Percentiles rank a stretch among this genome's conserved stretches.
Conservation (phyloP, 2,113 vertebrate genomes). For the Oreochromis aureus region DNA sequence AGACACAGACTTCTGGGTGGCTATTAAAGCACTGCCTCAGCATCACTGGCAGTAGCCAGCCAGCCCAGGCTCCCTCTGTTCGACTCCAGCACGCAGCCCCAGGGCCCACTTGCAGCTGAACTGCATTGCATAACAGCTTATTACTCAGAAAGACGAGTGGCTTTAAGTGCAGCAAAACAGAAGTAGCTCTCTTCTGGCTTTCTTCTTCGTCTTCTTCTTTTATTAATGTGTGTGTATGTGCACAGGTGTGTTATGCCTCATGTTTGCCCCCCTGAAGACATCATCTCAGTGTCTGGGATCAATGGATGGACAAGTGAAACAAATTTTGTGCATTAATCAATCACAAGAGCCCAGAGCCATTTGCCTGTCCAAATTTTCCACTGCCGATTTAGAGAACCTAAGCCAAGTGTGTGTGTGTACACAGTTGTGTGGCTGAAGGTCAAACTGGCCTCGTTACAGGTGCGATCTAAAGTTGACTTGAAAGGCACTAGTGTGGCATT, state of each 20-base stretch:
- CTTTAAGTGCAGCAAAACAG: conserved; percentile 50
- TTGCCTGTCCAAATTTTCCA: background rate
- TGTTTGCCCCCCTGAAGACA: background rate
- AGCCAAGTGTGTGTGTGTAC: background rate
- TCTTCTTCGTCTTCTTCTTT: background rate
- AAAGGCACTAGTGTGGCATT: background rate
- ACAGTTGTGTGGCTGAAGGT: background rate
- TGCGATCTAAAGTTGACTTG: background rate
- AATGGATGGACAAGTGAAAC: background rate
- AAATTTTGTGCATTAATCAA: conserved; percentile 5
- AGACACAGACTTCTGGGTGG: conserved; percentile 7
- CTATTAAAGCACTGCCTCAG: conserved; percentile 40
- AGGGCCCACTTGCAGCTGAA: conserved; percentile 52
- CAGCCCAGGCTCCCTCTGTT: conserved; percentile 26
- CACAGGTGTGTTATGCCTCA: background rate
- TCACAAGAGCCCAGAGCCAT: background rate
- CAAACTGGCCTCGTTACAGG: background rate
- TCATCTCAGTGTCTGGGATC: background rate
- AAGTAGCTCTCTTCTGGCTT: background rate
- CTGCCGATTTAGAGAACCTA: background rate
- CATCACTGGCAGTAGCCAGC: conserved; percentile 12
- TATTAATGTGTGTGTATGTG: background rate
- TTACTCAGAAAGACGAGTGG: conserved; percentile 53
- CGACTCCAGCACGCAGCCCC: conserved; percentile 36
- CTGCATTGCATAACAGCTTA: conserved; percentile 61